Evolutionary conservation across 92 coral and sea anemone genomes (phyloP).

Genomic region (Isaurus tuberculatus): DNA sequence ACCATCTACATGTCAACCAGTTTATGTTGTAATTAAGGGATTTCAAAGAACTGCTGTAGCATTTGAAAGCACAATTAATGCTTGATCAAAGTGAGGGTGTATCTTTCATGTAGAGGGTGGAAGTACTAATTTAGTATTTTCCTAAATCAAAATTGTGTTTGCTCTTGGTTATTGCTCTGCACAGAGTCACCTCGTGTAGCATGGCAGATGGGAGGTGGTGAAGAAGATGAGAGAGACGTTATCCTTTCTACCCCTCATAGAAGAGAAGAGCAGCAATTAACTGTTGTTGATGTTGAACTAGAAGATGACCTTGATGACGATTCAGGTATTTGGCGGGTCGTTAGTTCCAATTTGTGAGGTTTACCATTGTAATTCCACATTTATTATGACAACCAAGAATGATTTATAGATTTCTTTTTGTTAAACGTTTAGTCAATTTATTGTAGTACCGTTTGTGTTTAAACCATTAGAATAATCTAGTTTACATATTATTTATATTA

Average conservation of each 20-base stretch:
- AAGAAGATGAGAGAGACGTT: conserved; percentile 48
- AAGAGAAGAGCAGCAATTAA: not conserved
- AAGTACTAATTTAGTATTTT: not conserved
- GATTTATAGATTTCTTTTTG: too few relatives aligned
- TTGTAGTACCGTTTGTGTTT: too few relatives aligned
- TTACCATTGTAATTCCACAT: too few relatives aligned
- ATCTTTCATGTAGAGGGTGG: too few relatives aligned
- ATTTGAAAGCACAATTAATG: too few relatives aligned
- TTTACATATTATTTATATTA: too few relatives aligned
- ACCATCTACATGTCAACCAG: not conserved
- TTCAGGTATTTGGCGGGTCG: conserved; percentile 37
- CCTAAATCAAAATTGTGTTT: not conserved
- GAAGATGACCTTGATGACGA: conserved; percentile 44
- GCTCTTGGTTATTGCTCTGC: not conserved
- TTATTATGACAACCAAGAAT: too few relatives aligned
- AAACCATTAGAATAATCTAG: too few relatives aligned
- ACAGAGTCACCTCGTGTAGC: conserved; percentile 61
- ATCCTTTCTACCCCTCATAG: conserved; percentile 14
- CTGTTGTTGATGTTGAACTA: conserved; percentile 21
- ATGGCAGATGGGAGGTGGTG: conserved; percentile 70
- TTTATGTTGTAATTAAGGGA: not conserved
- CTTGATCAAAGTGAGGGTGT: too few relatives aligned
- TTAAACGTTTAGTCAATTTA: too few relatives aligned
- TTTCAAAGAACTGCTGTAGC: not conserved
- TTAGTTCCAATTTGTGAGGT: too few relatives aligned